phyloP scores from a whole-genome alignment of 2,888 invertebrate genomes.

The Drosophila yooni region DNA sequence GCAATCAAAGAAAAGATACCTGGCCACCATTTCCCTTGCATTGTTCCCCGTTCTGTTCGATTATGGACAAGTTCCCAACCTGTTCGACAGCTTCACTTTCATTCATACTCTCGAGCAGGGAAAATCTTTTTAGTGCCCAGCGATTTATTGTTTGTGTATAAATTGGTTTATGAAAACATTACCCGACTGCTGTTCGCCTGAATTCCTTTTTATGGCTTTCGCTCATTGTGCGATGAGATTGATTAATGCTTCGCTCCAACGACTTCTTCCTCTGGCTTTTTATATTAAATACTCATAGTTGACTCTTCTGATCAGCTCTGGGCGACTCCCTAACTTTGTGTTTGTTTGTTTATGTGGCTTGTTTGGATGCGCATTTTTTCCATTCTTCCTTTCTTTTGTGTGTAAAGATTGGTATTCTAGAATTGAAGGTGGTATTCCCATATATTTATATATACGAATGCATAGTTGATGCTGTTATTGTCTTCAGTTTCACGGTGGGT shows the following conservation, averaged over 20 bases:
- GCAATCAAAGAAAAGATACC: conserved; percentile 38
- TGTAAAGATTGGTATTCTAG: conserved; percentile 2
- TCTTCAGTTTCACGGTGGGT: conserved; percentile 31
- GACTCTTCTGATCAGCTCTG: conserved; percentile 38
- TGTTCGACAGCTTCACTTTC: conserved; percentile 69
- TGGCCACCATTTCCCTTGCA: conserved; percentile 48
- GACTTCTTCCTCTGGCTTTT: conserved; percentile 15
- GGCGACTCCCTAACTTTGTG: conserved; percentile 18
- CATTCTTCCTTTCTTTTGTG: not conserved
- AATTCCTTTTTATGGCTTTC: conserved; percentile 47
- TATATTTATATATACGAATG: not conserved
- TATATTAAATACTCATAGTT: conserved; percentile 42
- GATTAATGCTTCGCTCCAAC: conserved; percentile 64
- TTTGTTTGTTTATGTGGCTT: conserved; percentile 55
- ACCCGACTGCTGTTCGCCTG: conserved; percentile 55
- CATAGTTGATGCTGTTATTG: conserved; percentile 13
- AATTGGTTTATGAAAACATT: conserved; percentile 73
- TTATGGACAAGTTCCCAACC: conserved; percentile 32
- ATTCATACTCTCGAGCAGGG: conserved; percentile 49
- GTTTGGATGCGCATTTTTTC: conserved; percentile 36
- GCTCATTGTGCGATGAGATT: conserved; percentile 63
- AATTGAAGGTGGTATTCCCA: conserved; percentile 13
- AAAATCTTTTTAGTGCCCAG: conserved; percentile 36
- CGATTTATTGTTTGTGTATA: conserved; percentile 64
- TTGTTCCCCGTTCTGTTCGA: conserved; percentile 32